Evolutionary conservation across 2,888 invertebrate genomes (phyloP).

Genomic region (Drosophila peninsularis): DNA sequence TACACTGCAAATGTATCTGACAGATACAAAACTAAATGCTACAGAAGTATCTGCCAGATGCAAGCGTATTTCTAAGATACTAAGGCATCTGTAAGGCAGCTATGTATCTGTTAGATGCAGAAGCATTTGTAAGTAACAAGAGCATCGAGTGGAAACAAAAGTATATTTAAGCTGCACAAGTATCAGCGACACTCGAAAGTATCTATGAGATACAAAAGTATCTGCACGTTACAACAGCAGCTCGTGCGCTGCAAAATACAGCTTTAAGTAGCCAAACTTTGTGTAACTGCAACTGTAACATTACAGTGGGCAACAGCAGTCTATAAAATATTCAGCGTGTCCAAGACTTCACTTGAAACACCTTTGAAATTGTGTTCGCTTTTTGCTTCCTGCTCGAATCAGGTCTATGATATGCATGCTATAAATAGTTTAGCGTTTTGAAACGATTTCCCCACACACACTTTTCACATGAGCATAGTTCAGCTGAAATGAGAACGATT

Average conservation of each 20-base stretch:
- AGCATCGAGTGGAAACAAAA: neutral
- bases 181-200: neutral
- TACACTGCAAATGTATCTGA: neutral
- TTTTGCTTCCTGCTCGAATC: neutral
- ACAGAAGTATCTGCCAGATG: neutral
- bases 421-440: constrained; percentile 17
- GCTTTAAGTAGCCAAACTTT: neutral
- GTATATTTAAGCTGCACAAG: neutral
- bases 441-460: constrained; percentile 11
- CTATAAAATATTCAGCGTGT: no score
- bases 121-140: no score
- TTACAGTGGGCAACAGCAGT: neutral
- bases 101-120: no score
- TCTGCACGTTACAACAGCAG: neutral
- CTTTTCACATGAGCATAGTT: constrained; percentile 1
- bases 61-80: no score
- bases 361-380: neutral
- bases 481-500: neutral
- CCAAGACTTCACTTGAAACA: neutral
- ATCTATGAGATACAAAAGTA: neutral
- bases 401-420: neutral
- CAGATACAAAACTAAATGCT: neutral
- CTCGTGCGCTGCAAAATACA: neutral
- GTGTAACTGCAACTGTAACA: neutral
- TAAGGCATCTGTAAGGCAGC: neutral